A percentile compares a stretch with the other conserved stretches of the same genome.
These are phyloP conservation scores for Eudyptes chrysolophus DNA, from an alignment of 2,113 vertebrate genomes.

Conservation along the genomic window DNA sequence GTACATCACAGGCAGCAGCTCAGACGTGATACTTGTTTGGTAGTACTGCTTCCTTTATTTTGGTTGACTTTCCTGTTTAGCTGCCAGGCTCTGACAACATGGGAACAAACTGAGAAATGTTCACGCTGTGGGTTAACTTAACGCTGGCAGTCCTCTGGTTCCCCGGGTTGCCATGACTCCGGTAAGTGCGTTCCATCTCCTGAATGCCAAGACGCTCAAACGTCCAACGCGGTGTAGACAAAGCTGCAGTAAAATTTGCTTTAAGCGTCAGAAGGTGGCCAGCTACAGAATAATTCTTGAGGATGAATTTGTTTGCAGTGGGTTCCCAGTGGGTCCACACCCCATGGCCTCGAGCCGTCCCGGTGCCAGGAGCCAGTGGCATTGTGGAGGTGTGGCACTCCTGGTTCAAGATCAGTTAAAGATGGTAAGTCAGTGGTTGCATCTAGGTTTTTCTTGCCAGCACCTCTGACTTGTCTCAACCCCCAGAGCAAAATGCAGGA, in stretches of 20 bases:
- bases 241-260: background rate
- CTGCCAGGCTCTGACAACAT: background rate
- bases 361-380: background rate
- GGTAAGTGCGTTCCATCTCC: background rate
- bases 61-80: background rate
- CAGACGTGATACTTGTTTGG: background rate
- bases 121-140: rapidly evolving
- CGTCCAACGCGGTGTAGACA: rapidly evolving
- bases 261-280: background rate
- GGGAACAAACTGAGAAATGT: background rate
- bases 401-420: background rate
- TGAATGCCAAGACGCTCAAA: background rate
- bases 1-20: background rate
- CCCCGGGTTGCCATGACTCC: background rate
- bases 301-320: background rate
- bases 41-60: background rate
- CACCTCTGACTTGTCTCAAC: background rate
- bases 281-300: background rate
- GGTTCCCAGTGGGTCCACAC: background rate
- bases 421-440: background rate
- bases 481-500: background rate
- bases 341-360: rapidly evolving
- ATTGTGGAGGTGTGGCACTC: background rate
- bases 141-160: background rate
- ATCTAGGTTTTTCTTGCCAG: background rate